Evolutionary conservation across 2,888 invertebrate genomes (phyloP).

Genomic region (Ferrisia virgata): DNA sequence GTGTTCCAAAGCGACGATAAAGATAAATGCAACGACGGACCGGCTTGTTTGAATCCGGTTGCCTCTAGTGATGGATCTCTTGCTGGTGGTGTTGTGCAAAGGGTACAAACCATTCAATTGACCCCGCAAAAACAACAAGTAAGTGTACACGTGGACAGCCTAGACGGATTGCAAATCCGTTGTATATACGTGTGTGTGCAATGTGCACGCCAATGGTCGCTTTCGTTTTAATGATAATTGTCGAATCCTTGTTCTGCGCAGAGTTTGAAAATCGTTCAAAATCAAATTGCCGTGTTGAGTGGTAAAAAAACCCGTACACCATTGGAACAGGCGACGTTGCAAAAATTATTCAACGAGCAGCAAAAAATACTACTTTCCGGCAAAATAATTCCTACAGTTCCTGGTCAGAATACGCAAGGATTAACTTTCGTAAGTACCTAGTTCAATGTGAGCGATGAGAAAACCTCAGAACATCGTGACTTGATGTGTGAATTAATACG

Average conservation of each 20-base stretch:
- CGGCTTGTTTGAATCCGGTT: conserved; percentile 49
- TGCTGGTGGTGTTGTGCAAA: conserved; percentile 55
- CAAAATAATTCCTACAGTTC: conserved; percentile 63
- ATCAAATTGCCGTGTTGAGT: conserved; percentile 66
- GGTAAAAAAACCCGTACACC: conserved; percentile 57
- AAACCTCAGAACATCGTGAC: too few relatives aligned
- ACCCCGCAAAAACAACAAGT: conserved; percentile 71
- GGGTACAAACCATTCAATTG: conserved; percentile 70
- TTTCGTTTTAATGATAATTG: too few relatives aligned
- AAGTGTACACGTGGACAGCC: conserved; percentile 47
- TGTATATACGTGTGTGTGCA: too few relatives aligned
- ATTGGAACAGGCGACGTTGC: conserved; percentile 59
- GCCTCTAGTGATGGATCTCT: conserved; percentile 48
- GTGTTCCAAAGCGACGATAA: conserved; percentile 50
- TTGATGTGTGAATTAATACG: too few relatives aligned
- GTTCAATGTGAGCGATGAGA: too few relatives aligned
- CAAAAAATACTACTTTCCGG: conserved; percentile 69
- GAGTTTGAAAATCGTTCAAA: conserved; percentile 62
- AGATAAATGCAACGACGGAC: conserved; percentile 49
- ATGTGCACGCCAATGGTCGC: too few relatives aligned
- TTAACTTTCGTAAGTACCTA: conserved; percentile 52
- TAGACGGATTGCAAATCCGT: not conserved
- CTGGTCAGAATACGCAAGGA: conserved; percentile 53
- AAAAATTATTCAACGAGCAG: conserved; percentile 65
- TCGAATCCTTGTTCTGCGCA: conserved; percentile 51